Base-by-base conservation (phyloP, 2,113 vertebrate genomes). In the Albula goreensis region DNA sequence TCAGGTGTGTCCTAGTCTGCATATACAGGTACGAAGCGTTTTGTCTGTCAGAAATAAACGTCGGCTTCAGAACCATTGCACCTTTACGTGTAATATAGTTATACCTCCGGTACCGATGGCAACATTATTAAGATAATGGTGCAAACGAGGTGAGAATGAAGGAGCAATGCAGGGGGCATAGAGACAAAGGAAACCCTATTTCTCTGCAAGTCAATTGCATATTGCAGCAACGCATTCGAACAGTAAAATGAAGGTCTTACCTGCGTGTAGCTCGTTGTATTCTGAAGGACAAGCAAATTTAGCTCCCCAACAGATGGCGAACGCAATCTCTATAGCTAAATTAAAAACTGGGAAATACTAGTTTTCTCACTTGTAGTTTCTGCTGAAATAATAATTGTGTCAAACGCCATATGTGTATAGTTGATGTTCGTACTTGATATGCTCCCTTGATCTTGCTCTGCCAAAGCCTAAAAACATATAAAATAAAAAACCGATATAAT, bases 191-290 rank as follows among this genome's bases (percentile, higher is more conserved):
- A 74, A 74, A n/a, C 70, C n/a, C 70, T 74, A 31, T 31, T 74
- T 74, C 70, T 74, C 22, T 77, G 66, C 49, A 70, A 77, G n/a
- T 77, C 51, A 51, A 41, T 53, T 31, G 48, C 52, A 79, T 74
- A 74, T 74, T 31, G 70, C 70, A 74, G 70, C 70, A 74, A 79
- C 51, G 66, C 17, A 63, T n/a, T 11, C 31, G 5, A 85, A 25
- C n/a, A 80, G 31, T n/a, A 80, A 51, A 66, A 85, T 78, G 48
- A 31, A 31, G 70, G 48, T 79, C 85, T 80, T 85, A 85, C 85
- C 85, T 85, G 85, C 78, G 85, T 81, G 85, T 80, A 11, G 85
- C 85, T 78, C 53, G 78, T 60, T 80, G 52, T 52, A 84, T 84
- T 66, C 41, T 56, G 48, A 78, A 50, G 48, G 80, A 50, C 7